A percentile compares a stretch with the other conserved stretches of the same genome.
Evolutionary conservation across 2,888 invertebrate species (phyloP).

Genomic region (Chloroclysta siterata): DNA sequence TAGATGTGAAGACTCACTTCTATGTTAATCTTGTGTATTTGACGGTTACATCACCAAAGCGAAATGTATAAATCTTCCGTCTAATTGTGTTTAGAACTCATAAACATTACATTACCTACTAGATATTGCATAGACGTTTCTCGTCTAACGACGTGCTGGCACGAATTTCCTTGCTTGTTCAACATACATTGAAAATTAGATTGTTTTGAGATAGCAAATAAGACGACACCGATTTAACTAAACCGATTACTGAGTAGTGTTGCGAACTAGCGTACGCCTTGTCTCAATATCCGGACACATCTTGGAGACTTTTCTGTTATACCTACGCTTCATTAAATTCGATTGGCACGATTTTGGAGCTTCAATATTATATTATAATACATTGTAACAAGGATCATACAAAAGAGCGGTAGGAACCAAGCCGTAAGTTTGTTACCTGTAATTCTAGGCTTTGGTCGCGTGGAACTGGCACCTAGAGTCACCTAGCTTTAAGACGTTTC

Average conservation of each 20-base stretch:
- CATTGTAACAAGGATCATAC: too few species aligned
- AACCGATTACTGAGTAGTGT: background rate
- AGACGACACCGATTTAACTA: background rate
- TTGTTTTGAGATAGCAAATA: background rate
- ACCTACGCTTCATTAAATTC: too few species aligned
- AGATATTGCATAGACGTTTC: slow-evolving; percentile 29
- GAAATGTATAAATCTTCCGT: slow-evolving; percentile 32
- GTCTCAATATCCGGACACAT: too few species aligned
- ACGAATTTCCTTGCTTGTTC: background rate
- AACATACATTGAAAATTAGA: background rate
- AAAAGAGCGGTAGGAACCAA: too few species aligned
- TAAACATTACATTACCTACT: slow-evolving; percentile 30
- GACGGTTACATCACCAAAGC: slow-evolving; percentile 13
- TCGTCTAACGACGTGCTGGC: background rate
- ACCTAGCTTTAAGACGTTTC: too few species aligned
- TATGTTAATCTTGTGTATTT: background rate
- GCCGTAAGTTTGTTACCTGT: too few species aligned
- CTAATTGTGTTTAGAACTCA: slow-evolving; percentile 33
- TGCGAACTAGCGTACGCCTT: background rate
- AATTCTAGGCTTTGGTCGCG: too few species aligned
- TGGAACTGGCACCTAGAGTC: too few species aligned
- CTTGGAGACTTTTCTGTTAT: too few species aligned
- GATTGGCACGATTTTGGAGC: too few species aligned
- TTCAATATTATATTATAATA: too few species aligned
- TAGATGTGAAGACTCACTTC: background rate